Evolutionary conservation across 2,113 vertebrate genomes (phyloP).

Genomic region (Corvus cornix): DNA sequence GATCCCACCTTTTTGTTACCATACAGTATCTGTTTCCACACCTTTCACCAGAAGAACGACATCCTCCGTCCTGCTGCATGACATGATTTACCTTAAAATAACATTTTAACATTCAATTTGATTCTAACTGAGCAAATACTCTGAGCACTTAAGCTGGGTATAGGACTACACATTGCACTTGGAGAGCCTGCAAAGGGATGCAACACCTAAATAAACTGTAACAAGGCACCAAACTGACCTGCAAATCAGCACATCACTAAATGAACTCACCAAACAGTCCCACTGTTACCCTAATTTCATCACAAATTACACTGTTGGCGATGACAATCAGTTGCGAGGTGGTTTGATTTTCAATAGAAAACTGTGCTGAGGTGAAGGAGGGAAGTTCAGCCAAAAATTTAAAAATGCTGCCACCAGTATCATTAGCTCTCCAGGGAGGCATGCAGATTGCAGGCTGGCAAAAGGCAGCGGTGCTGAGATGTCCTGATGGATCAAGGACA

Average conservation of each 20-base stretch:
- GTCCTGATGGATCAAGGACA: not conserved
- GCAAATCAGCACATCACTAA: not conserved
- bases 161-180: accelerated
- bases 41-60: not conserved
- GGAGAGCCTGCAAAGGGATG: not conserved
- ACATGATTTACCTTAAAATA: not conserved
- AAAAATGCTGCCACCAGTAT: not conserved
- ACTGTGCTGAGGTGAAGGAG: not conserved
- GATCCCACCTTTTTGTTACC: not conserved
- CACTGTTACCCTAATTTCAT: not conserved
- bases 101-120: not conserved
- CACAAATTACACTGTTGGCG: not conserved
- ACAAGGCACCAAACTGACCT: not conserved
- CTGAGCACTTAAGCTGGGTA: not conserved
- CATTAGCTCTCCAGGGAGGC: not conserved
- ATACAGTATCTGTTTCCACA: not conserved
- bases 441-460: not conserved
- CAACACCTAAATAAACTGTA: not conserved
- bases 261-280: not conserved
- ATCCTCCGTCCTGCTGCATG: not conserved
- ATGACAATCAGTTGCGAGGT: not conserved
- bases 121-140: not conserved
- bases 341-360: not conserved
- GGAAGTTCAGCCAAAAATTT: not conserved
- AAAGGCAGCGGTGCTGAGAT: accelerated